These are phyloP conservation scores for Herpetotheres cachinnans DNA, from an alignment of 2,113 vertebrate species.

Conservation along the genomic window DNA sequence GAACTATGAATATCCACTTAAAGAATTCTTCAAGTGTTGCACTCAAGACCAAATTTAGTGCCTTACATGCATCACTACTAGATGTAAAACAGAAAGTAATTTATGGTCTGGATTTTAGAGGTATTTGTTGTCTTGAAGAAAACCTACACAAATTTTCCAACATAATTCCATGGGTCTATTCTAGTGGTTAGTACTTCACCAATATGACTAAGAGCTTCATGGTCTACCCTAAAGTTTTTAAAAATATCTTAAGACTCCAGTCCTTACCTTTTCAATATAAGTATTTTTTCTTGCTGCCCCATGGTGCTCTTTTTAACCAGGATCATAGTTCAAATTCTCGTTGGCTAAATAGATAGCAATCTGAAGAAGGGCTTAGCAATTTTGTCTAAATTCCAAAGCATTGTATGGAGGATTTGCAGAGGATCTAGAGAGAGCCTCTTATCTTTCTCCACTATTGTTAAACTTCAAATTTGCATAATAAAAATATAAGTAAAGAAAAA, in stretches of 20 bases:
- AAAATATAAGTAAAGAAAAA: slow-evolving; percentile 61
- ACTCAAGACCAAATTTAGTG: neutral
- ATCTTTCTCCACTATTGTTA: slow-evolving; percentile 59
- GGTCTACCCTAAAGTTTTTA: neutral
- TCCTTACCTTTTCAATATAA: neutral
- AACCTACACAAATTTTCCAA: neutral
- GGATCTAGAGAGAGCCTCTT: slow-evolving; percentile 44
- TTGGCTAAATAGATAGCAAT: slow-evolving; percentile 40
- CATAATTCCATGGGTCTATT: neutral
- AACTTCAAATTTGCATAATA: slow-evolving; percentile 67
- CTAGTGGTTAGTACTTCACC: neutral
- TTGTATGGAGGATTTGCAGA: slow-evolving; percentile 44
- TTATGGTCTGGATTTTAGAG: neutral
- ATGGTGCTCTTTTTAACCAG: neutral
- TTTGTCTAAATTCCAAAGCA: slow-evolving; percentile 49
- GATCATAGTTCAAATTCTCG: slow-evolving; percentile 45
- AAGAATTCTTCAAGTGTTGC: neutral
- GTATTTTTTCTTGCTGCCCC: neutral
- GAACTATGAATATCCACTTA: neutral
- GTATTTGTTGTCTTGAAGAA: neutral
- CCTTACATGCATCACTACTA: neutral
- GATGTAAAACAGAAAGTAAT: neutral
- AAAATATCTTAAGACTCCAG: neutral
- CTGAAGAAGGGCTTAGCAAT: slow-evolving; percentile 24
- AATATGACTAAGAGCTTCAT: neutral